Evolutionary conservation across 1,140 invertebrate species (phyloP), one percentile per base, ranked within the genome.

Genomic region (Lucilia sericata): DNA sequence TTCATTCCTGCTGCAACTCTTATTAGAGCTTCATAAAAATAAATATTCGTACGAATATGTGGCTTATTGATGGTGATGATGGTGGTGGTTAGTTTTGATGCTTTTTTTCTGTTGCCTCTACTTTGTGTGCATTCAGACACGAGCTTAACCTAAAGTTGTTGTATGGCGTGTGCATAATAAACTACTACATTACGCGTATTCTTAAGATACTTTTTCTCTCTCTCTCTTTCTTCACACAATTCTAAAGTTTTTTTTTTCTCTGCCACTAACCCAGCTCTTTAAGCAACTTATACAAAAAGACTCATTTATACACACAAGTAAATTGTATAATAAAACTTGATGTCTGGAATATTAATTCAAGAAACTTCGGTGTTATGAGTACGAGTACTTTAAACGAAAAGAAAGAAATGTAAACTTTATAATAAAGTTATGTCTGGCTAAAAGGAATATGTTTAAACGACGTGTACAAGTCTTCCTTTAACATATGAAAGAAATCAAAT

Each of bases 1-100:
- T 36, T 83, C 19, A 17, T 30, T 60, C 25, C 70, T 19, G n/a
- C 74, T 42, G 36, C 70, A 83, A 17, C 60, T 74, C 82, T 83
- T 74, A 83, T 83, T 74, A 70, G 82, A 60, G 51, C 70, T 70
- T 70, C 76, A 21, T 80, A 49, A 78, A 19, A 76, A n/a, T 60
- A 60, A 60, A n/a, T 60, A 60, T 60, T n/a, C 51, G 19, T 74
- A 34, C 34, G 19, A 42, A 42, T 42, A 47, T 78, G 75, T 47
- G n/a, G 34, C 34, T 17, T n/a, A 42, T 42, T 75, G 25, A 17
- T 75, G 74, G 13, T 30, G 30, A 8, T 80, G 42, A 80, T 80
- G 75, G 42, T 78, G 75, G 75, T 78, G 60, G 82, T 83, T 83
- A 25, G 51, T 70, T 36, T 42, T 10, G 30, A 36, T 47, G 55